Conservation (phyloP, 2,113 vertebrate species). For the Lepus americanus region DNA sequence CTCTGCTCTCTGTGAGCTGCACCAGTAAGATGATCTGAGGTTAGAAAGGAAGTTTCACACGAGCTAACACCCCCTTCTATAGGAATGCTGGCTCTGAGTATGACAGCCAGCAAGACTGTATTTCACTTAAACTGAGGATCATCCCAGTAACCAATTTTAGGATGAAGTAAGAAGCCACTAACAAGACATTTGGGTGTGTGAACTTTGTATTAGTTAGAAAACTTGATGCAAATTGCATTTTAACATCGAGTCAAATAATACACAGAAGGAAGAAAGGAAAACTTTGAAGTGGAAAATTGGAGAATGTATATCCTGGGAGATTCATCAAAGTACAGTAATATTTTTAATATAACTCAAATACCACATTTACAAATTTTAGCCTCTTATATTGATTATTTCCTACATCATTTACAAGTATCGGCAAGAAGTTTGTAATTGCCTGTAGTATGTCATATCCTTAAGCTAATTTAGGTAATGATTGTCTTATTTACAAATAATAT, state of each 20-base stretch:
- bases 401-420: slow-evolving; percentile 37
- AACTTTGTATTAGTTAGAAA: neutral
- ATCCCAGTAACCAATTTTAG: slow-evolving; percentile 1
- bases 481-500: neutral
- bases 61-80: neutral
- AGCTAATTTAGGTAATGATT: neutral
- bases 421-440: slow-evolving; percentile 32
- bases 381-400: neutral
- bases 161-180: neutral
- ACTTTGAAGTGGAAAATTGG: neutral
- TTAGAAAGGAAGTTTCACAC: slow-evolving; percentile 25
- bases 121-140: neutral
- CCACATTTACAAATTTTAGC: neutral
- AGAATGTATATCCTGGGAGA: neutral
- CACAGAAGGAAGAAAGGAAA: neutral
- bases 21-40: slow-evolving; percentile 27
- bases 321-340: neutral
- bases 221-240: neutral
- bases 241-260: neutral
- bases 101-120: neutral
- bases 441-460: neutral
- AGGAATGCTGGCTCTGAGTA: slow-evolving; percentile 35
- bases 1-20: neutral
- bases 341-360: slow-evolving; percentile 21
- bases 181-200: neutral